These are phyloP conservation scores for Conops quadrifasciatus DNA, from an alignment of 2,888 invertebrate species.

Conservation along the genomic window DNA sequence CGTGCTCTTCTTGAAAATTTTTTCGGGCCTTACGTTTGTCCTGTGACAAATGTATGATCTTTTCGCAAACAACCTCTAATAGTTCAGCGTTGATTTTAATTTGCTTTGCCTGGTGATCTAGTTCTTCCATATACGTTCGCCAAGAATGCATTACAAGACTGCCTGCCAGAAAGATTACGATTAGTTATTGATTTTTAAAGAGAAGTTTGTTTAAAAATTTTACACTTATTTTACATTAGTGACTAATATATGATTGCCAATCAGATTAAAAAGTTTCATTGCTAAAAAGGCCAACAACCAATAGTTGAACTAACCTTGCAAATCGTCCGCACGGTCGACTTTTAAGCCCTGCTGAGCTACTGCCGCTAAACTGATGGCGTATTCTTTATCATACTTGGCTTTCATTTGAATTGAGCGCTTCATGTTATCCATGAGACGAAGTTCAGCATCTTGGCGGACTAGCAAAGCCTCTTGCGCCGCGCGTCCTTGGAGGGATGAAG, in stretches of 20 bases:
- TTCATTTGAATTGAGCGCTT: slow-evolving; percentile 85
- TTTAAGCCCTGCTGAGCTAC: slow-evolving; percentile 85
- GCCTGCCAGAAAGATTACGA: slow-evolving; percentile 64
- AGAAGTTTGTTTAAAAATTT: not conserved
- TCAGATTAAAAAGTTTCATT: not conserved
- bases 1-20: slow-evolving; percentile 88
- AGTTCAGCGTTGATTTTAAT: slow-evolving; percentile 87
- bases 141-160: slow-evolving; percentile 77
- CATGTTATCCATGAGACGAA: slow-evolving; percentile 91
- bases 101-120: slow-evolving; percentile 84
- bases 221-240: too few relatives aligned
- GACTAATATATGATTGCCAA: not conserved
- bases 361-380: slow-evolving; percentile 83
- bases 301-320: slow-evolving; percentile 59
- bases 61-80: slow-evolving; percentile 84
- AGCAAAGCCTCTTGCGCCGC: slow-evolving; percentile 91
- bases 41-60: slow-evolving; percentile 80
- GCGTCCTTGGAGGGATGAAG: slow-evolving; percentile 85
- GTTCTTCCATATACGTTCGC: slow-evolving; percentile 87
- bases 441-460: slow-evolving; percentile 90
- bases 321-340: slow-evolving; percentile 71
- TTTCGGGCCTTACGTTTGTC: slow-evolving; percentile 89
- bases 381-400: slow-evolving; percentile 92
- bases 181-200: not conserved
- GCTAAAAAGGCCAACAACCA: too few relatives aligned